Evolutionary conservation across 2,888 invertebrate species (phyloP), one percentile per base, ranked within the genome.

Genomic region (Drosophila formosana): DNA sequence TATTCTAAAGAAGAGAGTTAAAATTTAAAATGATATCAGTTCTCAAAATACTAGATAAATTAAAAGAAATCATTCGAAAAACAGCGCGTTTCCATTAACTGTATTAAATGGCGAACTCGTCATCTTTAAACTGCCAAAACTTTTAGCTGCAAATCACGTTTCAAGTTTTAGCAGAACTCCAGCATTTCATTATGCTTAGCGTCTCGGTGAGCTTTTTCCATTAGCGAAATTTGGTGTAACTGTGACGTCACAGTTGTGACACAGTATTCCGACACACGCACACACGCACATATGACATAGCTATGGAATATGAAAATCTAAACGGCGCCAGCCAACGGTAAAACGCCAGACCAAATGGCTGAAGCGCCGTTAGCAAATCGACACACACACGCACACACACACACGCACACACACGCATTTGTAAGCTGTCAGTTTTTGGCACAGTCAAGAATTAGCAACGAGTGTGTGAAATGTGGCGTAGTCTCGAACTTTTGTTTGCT

Each of bases 331-430:
- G 55, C 34, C 46, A 61, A 47, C 51, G 52, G 53, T 50, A 64
- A 68, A 78, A 50, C 47, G 53, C 52, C 57, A 74, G 76, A 78
- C 76, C 45, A 62, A 62, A 64, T 71, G 79, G 61, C 75, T 75
- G 41, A 78, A 64, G 57, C 78, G 64, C 55, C 58, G 73, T 73
- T 65, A 49, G 69, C 60, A 63, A 37, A 46, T 47, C 43, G 25
- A 66, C 51, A 51, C 46, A 60, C 26, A 13, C 32, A 4, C 18
- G 39, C 23, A 53, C 30, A 39, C 30, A 39, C 37, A 46, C 51
- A 30, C 37, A 26, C 25, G 45, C 30, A 55, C 32, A 45, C 8
- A 34, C 13, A 9, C 7, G 23, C 45, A 70, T 62, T 57, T 57
- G 26, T 37, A 18, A 34, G 18, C 58, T 72, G 76, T 63, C 57